Evolutionary conservation across 2,888 invertebrate genomes (phyloP).

Genomic region (Brachylomia viminalis): DNA sequence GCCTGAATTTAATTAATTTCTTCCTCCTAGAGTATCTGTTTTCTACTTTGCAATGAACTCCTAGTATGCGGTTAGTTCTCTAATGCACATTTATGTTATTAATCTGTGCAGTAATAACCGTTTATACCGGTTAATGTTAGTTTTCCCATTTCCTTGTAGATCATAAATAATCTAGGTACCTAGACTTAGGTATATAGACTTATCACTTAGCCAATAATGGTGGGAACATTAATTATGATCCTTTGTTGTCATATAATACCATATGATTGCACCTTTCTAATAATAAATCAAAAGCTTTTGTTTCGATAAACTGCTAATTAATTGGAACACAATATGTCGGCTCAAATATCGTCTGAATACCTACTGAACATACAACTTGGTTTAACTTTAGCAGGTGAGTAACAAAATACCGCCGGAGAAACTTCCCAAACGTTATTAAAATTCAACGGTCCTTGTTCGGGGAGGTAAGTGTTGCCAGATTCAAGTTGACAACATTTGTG

Average conservation of each 20-base stretch:
- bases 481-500: slow-evolving; percentile 22
- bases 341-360: not conserved
- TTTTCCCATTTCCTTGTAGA: slow-evolving; percentile 16
- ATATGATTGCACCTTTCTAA: not conserved
- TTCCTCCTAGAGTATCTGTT: slow-evolving; percentile 12
- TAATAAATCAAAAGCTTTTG: not conserved
- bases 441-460: slow-evolving; percentile 49
- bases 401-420: slow-evolving; percentile 40
- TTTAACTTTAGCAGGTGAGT: slow-evolving; percentile 34
- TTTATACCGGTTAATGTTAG: not conserved
- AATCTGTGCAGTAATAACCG: not conserved
- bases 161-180: not conserved
- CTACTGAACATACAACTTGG: not conserved
- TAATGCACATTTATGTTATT: slow-evolving; percentile 21
- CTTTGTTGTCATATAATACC: not conserved
- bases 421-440: slow-evolving; percentile 62
- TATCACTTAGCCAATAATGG: not conserved
- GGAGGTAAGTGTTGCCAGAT: slow-evolving; percentile 27
- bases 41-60: not conserved
- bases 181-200: too few species aligned
- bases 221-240: not conserved
- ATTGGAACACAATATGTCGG: not conserved
- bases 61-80: not conserved
- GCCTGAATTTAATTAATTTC: slow-evolving; percentile 58
- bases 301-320: not conserved